phyloP scores from a whole-genome alignment of 1,140 invertebrate genomes.

The Uloborus diversus region DNA sequence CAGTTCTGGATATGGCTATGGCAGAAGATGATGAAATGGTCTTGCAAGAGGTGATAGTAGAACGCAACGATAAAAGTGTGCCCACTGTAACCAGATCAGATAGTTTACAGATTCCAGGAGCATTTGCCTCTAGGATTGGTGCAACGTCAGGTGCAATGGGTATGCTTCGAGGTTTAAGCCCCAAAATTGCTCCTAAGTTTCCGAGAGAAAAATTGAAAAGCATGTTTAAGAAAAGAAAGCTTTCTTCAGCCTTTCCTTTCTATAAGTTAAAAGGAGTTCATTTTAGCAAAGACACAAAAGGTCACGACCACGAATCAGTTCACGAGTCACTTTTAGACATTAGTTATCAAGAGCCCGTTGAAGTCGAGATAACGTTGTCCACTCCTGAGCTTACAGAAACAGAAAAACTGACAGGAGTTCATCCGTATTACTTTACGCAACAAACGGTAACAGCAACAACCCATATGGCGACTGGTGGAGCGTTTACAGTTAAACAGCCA shows the following conservation, averaged over 20 bases:
- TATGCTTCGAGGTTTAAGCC: slow-evolving; percentile 15
- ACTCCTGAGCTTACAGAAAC: slow-evolving; percentile 45
- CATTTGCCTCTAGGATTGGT: not conserved
- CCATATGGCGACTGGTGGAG: slow-evolving; percentile 1
- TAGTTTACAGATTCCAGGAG: slow-evolving; percentile 42
- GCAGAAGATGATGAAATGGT: slow-evolving; percentile 52
- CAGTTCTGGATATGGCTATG: slow-evolving; percentile 28
- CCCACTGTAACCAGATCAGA: slow-evolving; percentile 11
- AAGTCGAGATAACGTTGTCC: slow-evolving; percentile 43
- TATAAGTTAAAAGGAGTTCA: slow-evolving; percentile 39
- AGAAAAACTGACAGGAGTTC: slow-evolving; percentile 36
- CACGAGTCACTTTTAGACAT: slow-evolving; percentile 8
- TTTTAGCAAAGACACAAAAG: slow-evolving; percentile 43
- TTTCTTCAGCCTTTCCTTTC: slow-evolving; percentile 29
- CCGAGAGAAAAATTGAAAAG: slow-evolving; percentile 48
- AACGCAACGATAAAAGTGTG: not conserved
- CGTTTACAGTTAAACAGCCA: slow-evolving; percentile 10
- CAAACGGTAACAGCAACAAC: slow-evolving; percentile 14
- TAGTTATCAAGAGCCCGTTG: slow-evolving; percentile 4
- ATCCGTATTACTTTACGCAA: slow-evolving; percentile 49
- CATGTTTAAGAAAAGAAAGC: slow-evolving; percentile 38
- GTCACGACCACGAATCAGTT: not conserved
- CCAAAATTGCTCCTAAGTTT: slow-evolving; percentile 48
- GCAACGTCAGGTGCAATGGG: not conserved
- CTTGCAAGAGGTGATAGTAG: slow-evolving; percentile 49